Percentiles rank a stretch among this genome's conserved stretches.
Conservation (phyloP, 2,797 vertebrate species). For the Pangasius mekongensis region DNA sequence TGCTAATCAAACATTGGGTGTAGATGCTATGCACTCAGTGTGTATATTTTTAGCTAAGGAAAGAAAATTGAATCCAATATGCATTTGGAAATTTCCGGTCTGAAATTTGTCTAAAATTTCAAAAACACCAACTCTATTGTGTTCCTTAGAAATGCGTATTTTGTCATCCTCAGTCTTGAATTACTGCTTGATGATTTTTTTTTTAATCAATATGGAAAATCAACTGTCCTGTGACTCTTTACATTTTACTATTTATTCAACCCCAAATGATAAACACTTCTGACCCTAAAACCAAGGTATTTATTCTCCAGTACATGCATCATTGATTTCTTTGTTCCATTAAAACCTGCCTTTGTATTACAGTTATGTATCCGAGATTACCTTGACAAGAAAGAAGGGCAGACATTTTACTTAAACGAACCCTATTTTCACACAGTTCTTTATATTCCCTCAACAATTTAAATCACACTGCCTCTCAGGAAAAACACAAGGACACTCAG, state of each 20-base stretch:
- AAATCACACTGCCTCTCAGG: conserved; percentile 30
- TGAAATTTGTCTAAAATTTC: not conserved
- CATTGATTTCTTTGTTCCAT: conserved; percentile 6
- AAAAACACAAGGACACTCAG: conserved; percentile 39
- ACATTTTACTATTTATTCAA: conserved; percentile 5
- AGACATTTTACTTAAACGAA: conserved; percentile 28
- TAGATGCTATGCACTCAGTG: not conserved
- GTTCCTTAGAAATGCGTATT: not conserved
- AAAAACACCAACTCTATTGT: not conserved
- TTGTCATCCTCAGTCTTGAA: not conserved
- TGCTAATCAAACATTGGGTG: not conserved
- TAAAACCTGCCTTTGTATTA: not conserved
- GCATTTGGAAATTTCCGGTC: not conserved
- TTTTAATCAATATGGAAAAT: not conserved
- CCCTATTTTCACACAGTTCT: conserved; percentile 12
- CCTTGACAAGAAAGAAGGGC: conserved; percentile 34
- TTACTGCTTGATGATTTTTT: not conserved
- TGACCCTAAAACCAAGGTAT: not conserved
- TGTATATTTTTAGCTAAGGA: not conserved
- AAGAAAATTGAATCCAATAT: not conserved
- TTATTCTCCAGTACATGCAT: conserved; percentile 20
- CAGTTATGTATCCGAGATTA: conserved; percentile 24
- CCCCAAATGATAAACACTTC: conserved; percentile 2
- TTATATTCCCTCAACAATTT: conserved; percentile 35
- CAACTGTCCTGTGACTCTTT: not conserved